A percentile compares a stretch with the other conserved stretches of the same genome.
phyloP scores from a whole-genome alignment of 30 jellyfish, hydroid and myxozoan genomes.

The Catostylus mosaicus region DNA sequence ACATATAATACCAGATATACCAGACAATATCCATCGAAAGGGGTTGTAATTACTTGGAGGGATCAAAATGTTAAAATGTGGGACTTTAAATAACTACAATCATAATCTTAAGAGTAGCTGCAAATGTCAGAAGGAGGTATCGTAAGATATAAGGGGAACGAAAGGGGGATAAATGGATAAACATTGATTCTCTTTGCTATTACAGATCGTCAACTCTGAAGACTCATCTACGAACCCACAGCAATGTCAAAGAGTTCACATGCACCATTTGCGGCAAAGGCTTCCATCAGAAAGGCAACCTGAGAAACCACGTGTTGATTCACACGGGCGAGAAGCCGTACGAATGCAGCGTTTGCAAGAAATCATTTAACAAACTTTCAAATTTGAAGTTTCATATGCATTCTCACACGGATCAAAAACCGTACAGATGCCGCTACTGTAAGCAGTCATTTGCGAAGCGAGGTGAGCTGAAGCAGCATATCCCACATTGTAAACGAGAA shows the following conservation, averaged over 20 bases:
- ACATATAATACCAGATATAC: too few species aligned
- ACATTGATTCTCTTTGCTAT: too few species aligned
- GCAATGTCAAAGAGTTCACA: slow-evolving; percentile 77
- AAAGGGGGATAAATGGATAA: too few species aligned
- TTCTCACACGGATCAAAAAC: slow-evolving; percentile 95
- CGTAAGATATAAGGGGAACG: too few species aligned
- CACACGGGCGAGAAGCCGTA: slow-evolving; percentile 99
- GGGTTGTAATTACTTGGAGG: too few species aligned
- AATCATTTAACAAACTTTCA: slow-evolving; percentile 83
- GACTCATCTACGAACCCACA: slow-evolving; percentile 95
- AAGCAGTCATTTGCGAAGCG: slow-evolving; percentile 86
- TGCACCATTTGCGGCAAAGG: slow-evolving; percentile 95
- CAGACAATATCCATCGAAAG: too few species aligned
- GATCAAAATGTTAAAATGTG: too few species aligned
- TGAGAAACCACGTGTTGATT: slow-evolving; percentile 83
- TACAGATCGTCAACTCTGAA: slow-evolving; percentile 91
- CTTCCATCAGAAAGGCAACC: slow-evolving; percentile 93
- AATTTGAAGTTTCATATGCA: slow-evolving; percentile 93
- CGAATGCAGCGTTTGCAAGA: slow-evolving; percentile 82
- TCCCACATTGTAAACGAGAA: slow-evolving; percentile 49
- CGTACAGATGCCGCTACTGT: slow-evolving; percentile 97
- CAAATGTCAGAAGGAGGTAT: too few species aligned
- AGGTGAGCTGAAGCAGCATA: slow-evolving; percentile 97
- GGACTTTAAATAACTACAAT: too few species aligned
- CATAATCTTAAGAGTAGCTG: too few species aligned